Conservation (phyloP, 53 echinoderm and acorn worm species). For the Holothuria leucospilota region DNA sequence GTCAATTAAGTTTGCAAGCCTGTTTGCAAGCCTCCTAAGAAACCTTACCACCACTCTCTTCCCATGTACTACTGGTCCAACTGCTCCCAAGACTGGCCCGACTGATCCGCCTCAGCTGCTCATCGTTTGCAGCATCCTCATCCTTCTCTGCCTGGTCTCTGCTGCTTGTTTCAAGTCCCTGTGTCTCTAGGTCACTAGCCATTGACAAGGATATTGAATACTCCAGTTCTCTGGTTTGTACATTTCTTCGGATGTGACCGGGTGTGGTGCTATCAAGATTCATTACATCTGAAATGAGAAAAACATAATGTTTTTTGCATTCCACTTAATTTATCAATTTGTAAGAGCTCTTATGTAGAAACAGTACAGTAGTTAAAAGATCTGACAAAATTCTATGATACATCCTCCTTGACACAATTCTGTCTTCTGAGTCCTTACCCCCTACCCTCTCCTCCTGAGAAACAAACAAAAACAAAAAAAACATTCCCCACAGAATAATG, state of each 20-base stretch:
- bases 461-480: too few species aligned
- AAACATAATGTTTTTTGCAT: too few species aligned
- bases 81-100: slow-evolving; percentile 34
- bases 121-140: not conserved
- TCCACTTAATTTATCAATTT: too few species aligned
- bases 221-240: slow-evolving; percentile 62
- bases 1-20: too few species aligned
- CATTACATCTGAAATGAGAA: slow-evolving; percentile 71
- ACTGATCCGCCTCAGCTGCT: not conserved
- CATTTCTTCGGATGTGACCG: slow-evolving; percentile 88
- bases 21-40: too few species aligned
- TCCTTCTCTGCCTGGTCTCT: not conserved
- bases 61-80: slow-evolving; percentile 52
- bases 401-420: too few species aligned
- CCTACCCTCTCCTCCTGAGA: too few species aligned
- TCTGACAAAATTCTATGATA: too few species aligned
- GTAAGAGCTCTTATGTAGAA: too few species aligned
- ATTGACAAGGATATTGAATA: slow-evolving; percentile 47
- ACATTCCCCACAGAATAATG: too few species aligned
- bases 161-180: slow-evolving; percentile 51
- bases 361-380: too few species aligned
- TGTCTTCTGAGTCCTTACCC: too few species aligned
- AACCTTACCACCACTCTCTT: slow-evolving; percentile 48
- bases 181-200: slow-evolving; percentile 67
- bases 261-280: slow-evolving; percentile 87